These are phyloP conservation scores for Sinocyclocheilus anophthalmus DNA, from an alignment of 2,113 vertebrate species.

Conservation along the genomic window DNA sequence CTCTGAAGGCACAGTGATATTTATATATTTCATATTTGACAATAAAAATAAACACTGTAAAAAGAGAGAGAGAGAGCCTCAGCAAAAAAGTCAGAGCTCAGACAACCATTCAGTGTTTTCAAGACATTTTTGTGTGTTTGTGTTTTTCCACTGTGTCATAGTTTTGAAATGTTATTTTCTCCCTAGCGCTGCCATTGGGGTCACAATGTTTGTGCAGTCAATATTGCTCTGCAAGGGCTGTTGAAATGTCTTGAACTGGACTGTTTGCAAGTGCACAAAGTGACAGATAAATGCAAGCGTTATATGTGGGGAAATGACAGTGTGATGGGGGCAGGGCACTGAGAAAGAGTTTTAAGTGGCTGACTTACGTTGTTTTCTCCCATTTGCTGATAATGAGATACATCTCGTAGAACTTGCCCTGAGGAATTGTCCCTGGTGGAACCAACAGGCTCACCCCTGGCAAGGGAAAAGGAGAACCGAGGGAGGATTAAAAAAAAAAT, in stretches of 20 bases:
- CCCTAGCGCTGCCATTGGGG: slow-evolving; percentile 24
- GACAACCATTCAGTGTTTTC: slow-evolving; percentile 44
- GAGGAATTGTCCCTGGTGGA: slow-evolving; percentile 94
- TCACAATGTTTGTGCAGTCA: slow-evolving; percentile 44
- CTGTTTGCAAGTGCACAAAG: slow-evolving; percentile 38
- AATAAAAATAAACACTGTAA: slow-evolving; percentile 17
- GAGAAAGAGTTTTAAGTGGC: not conserved
- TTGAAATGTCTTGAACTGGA: slow-evolving; percentile 40
- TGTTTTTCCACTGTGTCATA: slow-evolving; percentile 15
- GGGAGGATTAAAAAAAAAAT: slow-evolving; percentile 18
- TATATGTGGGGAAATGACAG: slow-evolving; percentile 23
- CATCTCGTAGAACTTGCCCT: slow-evolving; percentile 99
- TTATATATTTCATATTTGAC: slow-evolving; percentile 31
- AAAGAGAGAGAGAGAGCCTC: slow-evolving; percentile 18
- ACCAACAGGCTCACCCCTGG: slow-evolving; percentile 93
- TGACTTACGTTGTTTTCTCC: slow-evolving; percentile 90
- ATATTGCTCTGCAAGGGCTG: slow-evolving; percentile 27
- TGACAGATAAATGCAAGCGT: slow-evolving; percentile 38
- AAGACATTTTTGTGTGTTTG: slow-evolving; percentile 42
- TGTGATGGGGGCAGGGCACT: slow-evolving; percentile 23
- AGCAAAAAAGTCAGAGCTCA: slow-evolving; percentile 48
- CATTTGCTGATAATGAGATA: slow-evolving; percentile 97
- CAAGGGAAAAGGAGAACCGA: slow-evolving; percentile 37
- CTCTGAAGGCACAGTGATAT: not conserved
- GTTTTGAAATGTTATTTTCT: slow-evolving; percentile 28